phyloP scores from a whole-genome alignment of 2,888 invertebrate genomes.

The Mythimna loreyi region DNA sequence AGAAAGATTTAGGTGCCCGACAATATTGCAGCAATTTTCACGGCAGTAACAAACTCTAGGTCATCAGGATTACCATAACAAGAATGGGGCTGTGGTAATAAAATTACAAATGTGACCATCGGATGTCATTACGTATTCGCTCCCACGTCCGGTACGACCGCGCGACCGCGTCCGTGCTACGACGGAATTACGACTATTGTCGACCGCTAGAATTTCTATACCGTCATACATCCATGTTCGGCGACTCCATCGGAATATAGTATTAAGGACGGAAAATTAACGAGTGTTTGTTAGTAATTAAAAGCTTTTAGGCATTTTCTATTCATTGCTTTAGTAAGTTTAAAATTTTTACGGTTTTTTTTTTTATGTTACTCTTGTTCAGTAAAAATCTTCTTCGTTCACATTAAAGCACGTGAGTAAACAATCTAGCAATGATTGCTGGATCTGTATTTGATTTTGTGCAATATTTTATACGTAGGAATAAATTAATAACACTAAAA shows the following conservation, averaged over 20 bases:
- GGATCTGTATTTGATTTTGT: too few relatives aligned
- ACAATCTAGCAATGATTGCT: too few relatives aligned
- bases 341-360: not conserved
- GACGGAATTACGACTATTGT: slow-evolving; percentile 76
- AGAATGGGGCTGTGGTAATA: slow-evolving; percentile 79
- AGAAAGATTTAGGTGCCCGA: slow-evolving; percentile 39
- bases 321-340: slow-evolving; percentile 19
- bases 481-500: too few relatives aligned
- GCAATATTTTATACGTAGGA: too few relatives aligned
- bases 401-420: not conserved
- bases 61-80: slow-evolving; percentile 80
- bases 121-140: slow-evolving; percentile 83
- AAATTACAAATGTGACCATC: slow-evolving; percentile 84
- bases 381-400: not conserved
- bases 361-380: not conserved
- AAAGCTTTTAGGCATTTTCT: slow-evolving; percentile 18
- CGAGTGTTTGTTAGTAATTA: slow-evolving; percentile 42
- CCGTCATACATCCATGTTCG: slow-evolving; percentile 53
- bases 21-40: slow-evolving; percentile 56
- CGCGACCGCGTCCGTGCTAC: slow-evolving; percentile 64
- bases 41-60: slow-evolving; percentile 66
- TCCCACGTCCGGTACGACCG: slow-evolving; percentile 76
- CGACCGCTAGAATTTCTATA: slow-evolving; percentile 62
- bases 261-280: slow-evolving; percentile 58
- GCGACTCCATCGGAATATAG: slow-evolving; percentile 52